Evolutionary conservation across 2,888 invertebrate genomes (phyloP).

Genomic region (Stomorhina lunata): DNA sequence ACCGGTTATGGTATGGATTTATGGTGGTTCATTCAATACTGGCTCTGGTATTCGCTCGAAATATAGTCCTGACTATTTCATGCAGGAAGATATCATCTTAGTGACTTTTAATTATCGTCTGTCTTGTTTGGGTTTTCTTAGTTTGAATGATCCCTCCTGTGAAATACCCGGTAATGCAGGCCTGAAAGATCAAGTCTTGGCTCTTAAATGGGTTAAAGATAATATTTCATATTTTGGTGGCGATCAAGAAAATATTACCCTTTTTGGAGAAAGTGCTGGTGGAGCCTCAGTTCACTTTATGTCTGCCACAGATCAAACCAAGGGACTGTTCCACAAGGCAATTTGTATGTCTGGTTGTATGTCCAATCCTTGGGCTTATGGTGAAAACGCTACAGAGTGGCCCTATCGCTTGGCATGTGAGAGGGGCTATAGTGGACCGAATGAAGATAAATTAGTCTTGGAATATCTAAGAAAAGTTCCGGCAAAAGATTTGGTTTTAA

Average conservation of each 20-base stretch:
- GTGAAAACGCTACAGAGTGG: conserved; percentile 67
- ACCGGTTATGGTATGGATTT: conserved; percentile 80
- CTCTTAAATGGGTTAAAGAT: conserved; percentile 80
- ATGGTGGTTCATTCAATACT: conserved; percentile 79
- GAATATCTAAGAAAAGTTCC: conserved; percentile 72
- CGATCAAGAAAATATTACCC: conserved; percentile 80
- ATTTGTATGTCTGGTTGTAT: conserved; percentile 76
- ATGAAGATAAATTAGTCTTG: conserved; percentile 74
- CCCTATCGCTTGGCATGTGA: conserved; percentile 72
- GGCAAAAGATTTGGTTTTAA: conserved; percentile 71
- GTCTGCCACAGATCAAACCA: conserved; percentile 80
- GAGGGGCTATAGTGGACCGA: conserved; percentile 73
- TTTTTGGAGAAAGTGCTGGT: conserved; percentile 82
- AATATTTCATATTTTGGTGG: conserved; percentile 80
- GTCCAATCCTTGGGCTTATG: conserved; percentile 73
- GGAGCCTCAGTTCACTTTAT: conserved; percentile 80
- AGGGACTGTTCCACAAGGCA: conserved; percentile 76
- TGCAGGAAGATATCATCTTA: conserved; percentile 78
- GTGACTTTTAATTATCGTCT: conserved; percentile 79
- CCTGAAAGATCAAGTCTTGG: conserved; percentile 81
- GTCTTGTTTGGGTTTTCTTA: conserved; percentile 79
- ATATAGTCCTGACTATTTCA: conserved; percentile 78
- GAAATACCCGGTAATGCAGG: conserved; percentile 81
- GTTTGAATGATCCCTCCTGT: conserved; percentile 77
- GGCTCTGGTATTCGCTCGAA: conserved; percentile 73